These are phyloP conservation scores for Callinectes sapidus DNA, from an alignment of 2,888 invertebrate genomes.

Conservation along the genomic window DNA sequence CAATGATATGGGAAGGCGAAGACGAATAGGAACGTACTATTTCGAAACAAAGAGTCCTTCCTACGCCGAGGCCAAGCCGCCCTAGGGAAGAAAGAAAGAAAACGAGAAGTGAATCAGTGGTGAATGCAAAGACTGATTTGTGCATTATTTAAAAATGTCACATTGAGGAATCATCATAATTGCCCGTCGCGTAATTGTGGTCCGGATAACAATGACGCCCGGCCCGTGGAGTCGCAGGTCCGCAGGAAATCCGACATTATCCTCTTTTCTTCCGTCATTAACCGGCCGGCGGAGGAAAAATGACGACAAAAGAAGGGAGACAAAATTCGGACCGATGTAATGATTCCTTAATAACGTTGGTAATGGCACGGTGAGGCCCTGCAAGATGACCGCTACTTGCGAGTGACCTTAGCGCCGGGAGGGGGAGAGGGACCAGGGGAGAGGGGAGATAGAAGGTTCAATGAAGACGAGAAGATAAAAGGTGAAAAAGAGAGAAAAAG, in stretches of 20 bases:
- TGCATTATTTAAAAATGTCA: slow-evolving; percentile 58
- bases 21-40: neutral
- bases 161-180: slow-evolving; percentile 58
- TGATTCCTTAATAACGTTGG: slow-evolving; percentile 11
- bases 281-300: slow-evolving; percentile 6
- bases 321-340: slow-evolving; percentile 18
- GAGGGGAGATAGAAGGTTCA: neutral
- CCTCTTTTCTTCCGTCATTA: slow-evolving; percentile 32
- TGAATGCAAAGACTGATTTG: slow-evolving; percentile 52
- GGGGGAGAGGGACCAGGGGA: neutral
- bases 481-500: neutral
- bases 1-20: neutral
- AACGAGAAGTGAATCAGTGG: slow-evolving; percentile 35
- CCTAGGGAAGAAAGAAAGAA: neutral
- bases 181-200: slow-evolving; percentile 6
- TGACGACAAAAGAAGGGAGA: slow-evolving; percentile 4
- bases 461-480: neutral
- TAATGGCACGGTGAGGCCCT: slow-evolving; percentile 6
- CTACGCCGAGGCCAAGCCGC: neutral
- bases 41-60: neutral
- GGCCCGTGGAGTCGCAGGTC: neutral
- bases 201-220: neutral
- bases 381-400: slow-evolving; percentile 16
- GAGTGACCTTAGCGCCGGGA: neutral
- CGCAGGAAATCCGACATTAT: slow-evolving; percentile 39